Evolutionary conservation across 2,113 vertebrate species (phyloP), one percentile per base, ranked within the genome.

Genomic region (Pogona vitticeps): DNA sequence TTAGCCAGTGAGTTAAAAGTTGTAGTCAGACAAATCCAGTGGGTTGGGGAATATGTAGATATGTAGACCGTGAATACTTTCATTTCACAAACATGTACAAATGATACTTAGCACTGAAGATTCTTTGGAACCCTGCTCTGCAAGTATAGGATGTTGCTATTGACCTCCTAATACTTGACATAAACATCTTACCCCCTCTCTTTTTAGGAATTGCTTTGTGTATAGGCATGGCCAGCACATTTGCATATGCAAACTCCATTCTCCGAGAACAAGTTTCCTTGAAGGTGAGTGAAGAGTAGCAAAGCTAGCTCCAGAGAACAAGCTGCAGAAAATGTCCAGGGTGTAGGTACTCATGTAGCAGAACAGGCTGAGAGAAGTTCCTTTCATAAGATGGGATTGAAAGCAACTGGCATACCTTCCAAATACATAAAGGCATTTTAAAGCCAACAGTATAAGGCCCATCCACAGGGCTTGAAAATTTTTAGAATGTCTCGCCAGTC

Each of bases 191-290:
- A 10, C 65, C 9, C 28, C 28, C 21, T 33, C 36, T 15, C 23
- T 71, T 38, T 63, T n/a, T 96, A 99, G 99, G 99, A 81, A 98
- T 99, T 42, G 97, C 98, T 1, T 96, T 99, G 83, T 98, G 98
- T 90, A 97, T 99, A 9, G 99, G 98, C 52, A 98, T 99, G 98
- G 98, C 98, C 95, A 98, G 98, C 96, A 99, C 98, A 0, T 99
- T 99, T 2, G 97, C 98, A 26, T 99, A 98, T 0, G 98, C 98
- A 92, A 99, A 99, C 94, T 98, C 98, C 26, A 97, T 97, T 0
- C 96, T 99, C 36, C 98, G 97, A 73, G 98, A 99, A 46, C 99
- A 99, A 94, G 98, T 99, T 23, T 98, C 98, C 23, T 94, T 99
- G 90, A 97, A 98, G 97, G 99, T 99, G 95, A 96, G 97, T 93